A percentile compares a stretch with the other conserved stretches of the same genome.
Evolutionary conservation across 2,113 vertebrate species (phyloP).

Genomic region (Promerops cafer): DNA sequence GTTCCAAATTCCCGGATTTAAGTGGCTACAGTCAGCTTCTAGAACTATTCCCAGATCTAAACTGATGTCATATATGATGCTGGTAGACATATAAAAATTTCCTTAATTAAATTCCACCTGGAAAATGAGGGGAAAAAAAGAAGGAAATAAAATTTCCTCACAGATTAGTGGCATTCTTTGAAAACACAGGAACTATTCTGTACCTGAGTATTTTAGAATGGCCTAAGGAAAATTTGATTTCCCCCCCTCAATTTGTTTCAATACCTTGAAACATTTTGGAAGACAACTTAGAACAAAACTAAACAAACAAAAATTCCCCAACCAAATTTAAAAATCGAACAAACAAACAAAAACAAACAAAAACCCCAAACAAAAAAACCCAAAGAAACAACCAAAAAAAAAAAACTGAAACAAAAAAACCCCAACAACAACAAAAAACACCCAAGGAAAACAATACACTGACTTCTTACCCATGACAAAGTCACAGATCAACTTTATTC

Average conservation of each 20-base stretch:
- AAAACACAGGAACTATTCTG: not conserved
- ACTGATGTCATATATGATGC: not conserved
- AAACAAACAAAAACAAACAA: not conserved
- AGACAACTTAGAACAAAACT: not conserved
- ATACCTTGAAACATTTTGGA: not conserved
- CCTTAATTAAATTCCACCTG: not conserved
- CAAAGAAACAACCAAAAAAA: not conserved
- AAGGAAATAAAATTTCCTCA: not conserved
- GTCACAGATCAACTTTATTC: not conserved
- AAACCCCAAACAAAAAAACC: not conserved
- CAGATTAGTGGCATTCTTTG: not conserved
- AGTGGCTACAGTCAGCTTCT: not conserved
- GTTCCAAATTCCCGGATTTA: not conserved
- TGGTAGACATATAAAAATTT: not conserved
- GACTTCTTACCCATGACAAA: not conserved
- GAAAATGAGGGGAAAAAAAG: not conserved
- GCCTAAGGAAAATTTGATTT: not conserved
- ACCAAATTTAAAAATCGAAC: not conserved
- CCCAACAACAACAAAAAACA: not conserved
- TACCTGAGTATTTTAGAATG: not conserved
- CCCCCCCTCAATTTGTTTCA: fast-evolving
- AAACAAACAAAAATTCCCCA: not conserved
- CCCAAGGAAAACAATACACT: not conserved
- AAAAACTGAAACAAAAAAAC: not conserved
- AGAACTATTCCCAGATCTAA: not conserved